Base-by-base conservation (phyloP, 2,888 invertebrate species). In the Piscicola geometra region DNA sequence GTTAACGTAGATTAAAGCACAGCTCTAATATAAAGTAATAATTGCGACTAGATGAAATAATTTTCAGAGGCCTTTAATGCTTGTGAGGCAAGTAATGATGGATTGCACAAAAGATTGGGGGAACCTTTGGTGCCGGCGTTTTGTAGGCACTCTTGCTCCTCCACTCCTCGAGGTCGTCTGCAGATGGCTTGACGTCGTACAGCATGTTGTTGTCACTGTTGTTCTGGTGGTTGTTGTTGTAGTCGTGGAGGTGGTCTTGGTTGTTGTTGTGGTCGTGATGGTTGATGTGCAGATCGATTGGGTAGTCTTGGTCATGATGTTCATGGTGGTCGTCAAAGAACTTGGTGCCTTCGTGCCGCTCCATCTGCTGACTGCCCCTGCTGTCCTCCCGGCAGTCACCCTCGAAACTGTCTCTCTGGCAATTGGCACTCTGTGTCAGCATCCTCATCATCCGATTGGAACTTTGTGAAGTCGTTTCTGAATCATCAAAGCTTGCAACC, bases 131-230 rank as follows among this genome's bases (percentile, higher is more conserved):
- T n/a, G n/a, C n/a, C n/a, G n/a, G n/a, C n/a, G n/a, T n/a, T n/a
- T n/a, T n/a, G n/a, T n/a, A n/a, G n/a, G n/a, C n/a, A n/a, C n/a
- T n/a, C n/a, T 35, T 64, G 35, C 21, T 32, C 12, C n/a, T 35
- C 73, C 73, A 73, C n/a, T 73, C 73, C 15, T 73, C 60, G 3
- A 73, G 33, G 1, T 73, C 64, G 1, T 32, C 28, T 25, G 64
- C 36, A 18, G 60, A 60, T 5, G 73, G 73, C 64, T 73, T 73
- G 21, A 73, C 52, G 25, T 73, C 73, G 0, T 35, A 35, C 2
- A 52, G n/a, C 30, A 56, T 56, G 25, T 56, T 56, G 60, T 25
- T 25, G 60, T 25, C n/a, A 15, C n/a, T n/a, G n/a, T 56, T 18
- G 21, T 56, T 56, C 9, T 56, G 9, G 25, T 18, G n/a, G n/a